Percentiles rank a stretch among this genome's conserved stretches.
phyloP scores from a whole-genome alignment of 2,797 vertebrate genomes.

The Sebastes hubbsi region DNA sequence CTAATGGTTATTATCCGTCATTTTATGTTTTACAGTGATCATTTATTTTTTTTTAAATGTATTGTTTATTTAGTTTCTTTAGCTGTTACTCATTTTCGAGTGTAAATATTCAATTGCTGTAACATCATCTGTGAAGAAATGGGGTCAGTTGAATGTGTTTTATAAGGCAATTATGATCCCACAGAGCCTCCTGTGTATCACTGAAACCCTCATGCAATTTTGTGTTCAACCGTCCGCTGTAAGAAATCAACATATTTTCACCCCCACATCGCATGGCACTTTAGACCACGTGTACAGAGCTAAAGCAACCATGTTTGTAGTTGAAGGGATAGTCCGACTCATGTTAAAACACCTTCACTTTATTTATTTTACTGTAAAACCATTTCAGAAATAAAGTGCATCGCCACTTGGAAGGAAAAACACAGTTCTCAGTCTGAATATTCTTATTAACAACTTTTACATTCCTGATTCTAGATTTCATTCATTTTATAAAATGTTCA shows the following conservation, averaged over 20 bases:
- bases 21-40: not conserved
- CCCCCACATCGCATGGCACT: slow-evolving; percentile 8
- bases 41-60: not conserved
- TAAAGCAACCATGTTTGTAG: slow-evolving; percentile 24
- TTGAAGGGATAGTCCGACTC: slow-evolving; percentile 43
- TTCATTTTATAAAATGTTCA: not conserved
- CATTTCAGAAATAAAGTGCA: slow-evolving; percentile 76
- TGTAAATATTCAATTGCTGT: slow-evolving; percentile 60
- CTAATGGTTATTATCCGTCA: not conserved
- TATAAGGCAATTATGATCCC: slow-evolving; percentile 52
- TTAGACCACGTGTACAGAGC: slow-evolving; percentile 41
- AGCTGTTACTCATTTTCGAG: slow-evolving; percentile 20
- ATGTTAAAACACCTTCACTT: slow-evolving; percentile 73
- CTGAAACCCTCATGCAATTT: slow-evolving; percentile 4
- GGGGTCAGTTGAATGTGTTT: slow-evolving; percentile 76
- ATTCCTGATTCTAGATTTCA: slow-evolving; percentile 9
- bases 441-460: slow-evolving; percentile 2
- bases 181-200: slow-evolving; percentile 29
- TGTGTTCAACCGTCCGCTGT: slow-evolving; percentile 6
- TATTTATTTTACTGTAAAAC: slow-evolving; percentile 79
- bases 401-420: slow-evolving; percentile 52
- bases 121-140: slow-evolving; percentile 46
- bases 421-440: slow-evolving; percentile 21
- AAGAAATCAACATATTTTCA: slow-evolving; percentile 15
- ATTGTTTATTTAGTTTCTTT: slow-evolving; percentile 15